Conservation (phyloP, 2,888 invertebrate species). For the Xestia ashworthii region DNA sequence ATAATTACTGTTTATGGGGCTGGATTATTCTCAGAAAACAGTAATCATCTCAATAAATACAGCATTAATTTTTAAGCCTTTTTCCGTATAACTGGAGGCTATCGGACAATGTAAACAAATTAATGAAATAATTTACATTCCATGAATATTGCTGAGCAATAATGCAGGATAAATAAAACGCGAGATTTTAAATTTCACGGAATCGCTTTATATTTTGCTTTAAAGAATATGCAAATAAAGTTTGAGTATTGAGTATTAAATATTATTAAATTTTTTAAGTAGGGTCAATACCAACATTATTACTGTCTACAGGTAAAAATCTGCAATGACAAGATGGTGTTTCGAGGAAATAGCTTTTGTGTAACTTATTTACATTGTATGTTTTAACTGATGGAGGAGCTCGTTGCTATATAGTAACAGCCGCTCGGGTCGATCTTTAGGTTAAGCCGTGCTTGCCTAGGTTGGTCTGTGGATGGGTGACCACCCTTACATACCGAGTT, state of each 20-base stretch:
- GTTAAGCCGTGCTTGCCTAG: no score
- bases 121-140: conserved; percentile 41
- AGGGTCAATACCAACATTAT: neutral
- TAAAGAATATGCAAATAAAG: neutral
- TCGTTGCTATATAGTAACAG: no score
- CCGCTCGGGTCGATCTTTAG: no score
- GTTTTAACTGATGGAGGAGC: neutral
- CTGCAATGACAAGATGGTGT: neutral
- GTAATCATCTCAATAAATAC: neutral
- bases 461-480: no score
- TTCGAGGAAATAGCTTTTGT: neutral
- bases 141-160: conserved; percentile 26
- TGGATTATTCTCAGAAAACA: neutral
- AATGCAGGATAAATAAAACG: conserved; percentile 12
- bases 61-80: no score
- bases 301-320: neutral
- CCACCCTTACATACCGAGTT: no score
- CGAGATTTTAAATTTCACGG: neutral
- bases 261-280: neutral
- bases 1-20: neutral
- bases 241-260: no score
- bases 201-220: neutral
- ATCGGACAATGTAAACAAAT: conserved; percentile 11
- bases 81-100: neutral
- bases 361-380: neutral